These are phyloP conservation scores for Caenorhabditis angaria DNA, from an alignment of 2,888 invertebrate species.

Conservation along the genomic window DNA sequence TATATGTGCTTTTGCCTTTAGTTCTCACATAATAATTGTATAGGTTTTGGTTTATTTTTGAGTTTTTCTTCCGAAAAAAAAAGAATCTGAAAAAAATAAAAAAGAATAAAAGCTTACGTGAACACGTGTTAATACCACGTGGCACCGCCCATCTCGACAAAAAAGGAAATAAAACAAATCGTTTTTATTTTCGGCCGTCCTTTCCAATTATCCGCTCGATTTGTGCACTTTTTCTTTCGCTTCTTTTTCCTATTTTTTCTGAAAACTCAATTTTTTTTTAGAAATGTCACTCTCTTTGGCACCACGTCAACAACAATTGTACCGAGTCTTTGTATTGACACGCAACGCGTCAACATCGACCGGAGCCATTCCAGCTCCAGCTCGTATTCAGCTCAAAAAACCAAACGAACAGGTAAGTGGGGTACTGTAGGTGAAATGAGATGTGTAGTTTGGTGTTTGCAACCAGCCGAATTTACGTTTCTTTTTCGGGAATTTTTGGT, in stretches of 20 bases:
- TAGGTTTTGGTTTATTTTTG: no score
- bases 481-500: no score
- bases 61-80: constrained; percentile 8
- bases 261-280: constrained; percentile 9
- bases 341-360: constrained; percentile 31
- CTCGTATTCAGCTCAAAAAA: constrained; percentile 46
- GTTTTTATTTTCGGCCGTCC: neutral
- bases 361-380: constrained; percentile 18
- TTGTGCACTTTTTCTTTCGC: neutral
- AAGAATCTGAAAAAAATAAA: no score
- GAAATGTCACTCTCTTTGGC: constrained; percentile 37
- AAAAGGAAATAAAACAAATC: neutral
- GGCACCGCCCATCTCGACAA: neutral
- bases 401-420: constrained; percentile 25
- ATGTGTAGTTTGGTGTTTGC: neutral
- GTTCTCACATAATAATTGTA: no score
- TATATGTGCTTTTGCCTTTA: neutral
- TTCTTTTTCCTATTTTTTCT: neutral
- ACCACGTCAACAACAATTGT: constrained; percentile 15
- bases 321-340: constrained; percentile 29
- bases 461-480: no score
- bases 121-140: neutral
- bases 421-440: constrained; percentile 9
- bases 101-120: neutral
- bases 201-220: constrained; percentile 3